A percentile compares a stretch with the other conserved stretches of the same genome.
Evolutionary conservation across 2,888 invertebrate species (phyloP).

Genomic region (Acrobasis repandana): DNA sequence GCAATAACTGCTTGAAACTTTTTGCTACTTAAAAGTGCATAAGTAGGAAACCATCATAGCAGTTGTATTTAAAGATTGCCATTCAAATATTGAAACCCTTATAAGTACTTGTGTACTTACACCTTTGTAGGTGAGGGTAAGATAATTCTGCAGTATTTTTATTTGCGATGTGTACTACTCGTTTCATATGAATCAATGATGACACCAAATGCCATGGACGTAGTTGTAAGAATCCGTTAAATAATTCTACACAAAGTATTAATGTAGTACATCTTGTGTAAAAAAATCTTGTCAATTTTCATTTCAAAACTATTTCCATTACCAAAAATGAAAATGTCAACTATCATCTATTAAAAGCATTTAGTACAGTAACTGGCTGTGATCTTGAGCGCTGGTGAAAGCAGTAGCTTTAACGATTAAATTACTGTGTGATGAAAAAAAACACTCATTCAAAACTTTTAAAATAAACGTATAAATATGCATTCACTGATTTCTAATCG

Average conservation of each 20-base stretch:
- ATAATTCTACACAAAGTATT: constrained; percentile 28
- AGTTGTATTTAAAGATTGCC: neutral
- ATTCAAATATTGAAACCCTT: neutral
- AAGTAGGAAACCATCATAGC: neutral
- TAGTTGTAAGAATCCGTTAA: constrained; percentile 33
- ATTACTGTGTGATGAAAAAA: too few species aligned
- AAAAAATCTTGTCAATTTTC: constrained; percentile 61
- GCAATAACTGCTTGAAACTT: neutral
- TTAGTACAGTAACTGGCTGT: neutral
- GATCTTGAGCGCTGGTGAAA: neutral
- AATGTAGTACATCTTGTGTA: constrained; percentile 29
- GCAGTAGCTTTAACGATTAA: too few species aligned
- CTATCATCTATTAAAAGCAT: neutral
- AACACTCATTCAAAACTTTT: too few species aligned
- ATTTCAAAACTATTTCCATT: constrained; percentile 50
- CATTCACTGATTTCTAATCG: too few species aligned
- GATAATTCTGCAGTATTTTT: neutral
- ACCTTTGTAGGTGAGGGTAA: neutral
- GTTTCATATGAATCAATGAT: constrained; percentile 13
- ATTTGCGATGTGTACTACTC: constrained; percentile 5
- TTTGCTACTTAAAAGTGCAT: neutral
- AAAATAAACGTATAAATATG: too few species aligned
- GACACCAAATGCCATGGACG: constrained; percentile 35
- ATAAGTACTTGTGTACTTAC: too few species aligned
- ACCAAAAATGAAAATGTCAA: constrained; percentile 25